Evolutionary conservation across 2,113 vertebrate genomes (phyloP).

Genomic region (Scomber colias): DNA sequence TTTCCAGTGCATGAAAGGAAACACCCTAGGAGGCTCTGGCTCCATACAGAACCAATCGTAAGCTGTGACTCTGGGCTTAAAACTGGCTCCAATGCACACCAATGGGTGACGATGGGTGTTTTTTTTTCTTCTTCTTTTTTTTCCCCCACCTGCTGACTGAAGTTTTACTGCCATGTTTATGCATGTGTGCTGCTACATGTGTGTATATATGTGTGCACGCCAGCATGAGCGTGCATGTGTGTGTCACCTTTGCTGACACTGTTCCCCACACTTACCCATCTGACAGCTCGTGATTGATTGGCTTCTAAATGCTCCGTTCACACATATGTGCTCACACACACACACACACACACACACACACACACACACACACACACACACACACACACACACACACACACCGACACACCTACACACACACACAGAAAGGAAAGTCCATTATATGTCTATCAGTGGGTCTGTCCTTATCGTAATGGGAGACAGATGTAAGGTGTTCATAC

Average conservation of each 20-base stretch:
- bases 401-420: background rate
- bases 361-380: background rate
- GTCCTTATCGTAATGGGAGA: conserved; percentile 68
- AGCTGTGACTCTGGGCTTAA: too few species aligned
- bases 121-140: background rate
- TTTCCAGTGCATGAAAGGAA: too few species aligned
- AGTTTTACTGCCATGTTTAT: conserved; percentile 5
- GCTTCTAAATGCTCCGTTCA: conserved; percentile 70
- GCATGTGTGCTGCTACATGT: background rate
- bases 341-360: conserved; percentile 40
- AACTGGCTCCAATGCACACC: too few species aligned
- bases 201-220: background rate
- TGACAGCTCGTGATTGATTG: conserved; percentile 77
- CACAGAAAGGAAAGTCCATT: conserved; percentile 61
- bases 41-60: too few species aligned
- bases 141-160: background rate
- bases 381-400: background rate
- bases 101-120: too few species aligned
- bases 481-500: conserved; percentile 68
- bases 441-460: conserved; percentile 59
- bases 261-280: conserved; percentile 70
- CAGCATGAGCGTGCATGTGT: background rate
- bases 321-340: conserved; percentile 28
- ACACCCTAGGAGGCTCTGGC: too few species aligned
- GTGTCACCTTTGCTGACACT: conserved; percentile 71